phyloP scores from a whole-genome alignment of 1,140 invertebrate species.

The Linepithema humile region DNA sequence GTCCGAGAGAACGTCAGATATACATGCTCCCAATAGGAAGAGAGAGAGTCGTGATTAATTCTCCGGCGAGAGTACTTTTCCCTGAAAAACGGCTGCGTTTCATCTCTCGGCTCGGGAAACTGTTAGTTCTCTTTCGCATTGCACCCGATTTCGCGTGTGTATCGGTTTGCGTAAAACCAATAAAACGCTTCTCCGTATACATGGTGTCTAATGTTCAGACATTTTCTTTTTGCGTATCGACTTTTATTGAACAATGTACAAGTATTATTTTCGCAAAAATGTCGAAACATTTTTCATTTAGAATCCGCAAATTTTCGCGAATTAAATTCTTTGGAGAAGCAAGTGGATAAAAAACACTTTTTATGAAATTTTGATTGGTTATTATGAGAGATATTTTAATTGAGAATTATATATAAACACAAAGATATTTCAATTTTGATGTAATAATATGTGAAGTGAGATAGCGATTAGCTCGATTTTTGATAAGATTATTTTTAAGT shows the following conservation, averaged over 20 bases:
- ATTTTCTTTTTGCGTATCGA: background rate
- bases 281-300: background rate
- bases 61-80: conserved; percentile 53
- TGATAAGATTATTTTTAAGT: background rate
- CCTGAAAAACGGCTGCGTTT: conserved; percentile 58
- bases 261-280: background rate
- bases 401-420: background rate
- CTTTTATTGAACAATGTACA: background rate
- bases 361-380: background rate
- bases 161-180: conserved; percentile 56
- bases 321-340: background rate
- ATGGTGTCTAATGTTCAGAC: conserved; percentile 29
- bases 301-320: background rate
- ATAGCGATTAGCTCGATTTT: background rate
- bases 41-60: conserved; percentile 66
- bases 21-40: conserved; percentile 35
- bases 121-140: conserved; percentile 50
- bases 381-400: background rate
- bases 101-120: conserved; percentile 44
- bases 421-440: background rate
- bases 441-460: background rate
- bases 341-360: background rate
- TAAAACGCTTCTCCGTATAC: conserved; percentile 37
- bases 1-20: conserved; percentile 36
- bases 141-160: conserved; percentile 44